Evolutionary conservation across 2,888 invertebrate species (phyloP).

Genomic region (Aquatica leii): DNA sequence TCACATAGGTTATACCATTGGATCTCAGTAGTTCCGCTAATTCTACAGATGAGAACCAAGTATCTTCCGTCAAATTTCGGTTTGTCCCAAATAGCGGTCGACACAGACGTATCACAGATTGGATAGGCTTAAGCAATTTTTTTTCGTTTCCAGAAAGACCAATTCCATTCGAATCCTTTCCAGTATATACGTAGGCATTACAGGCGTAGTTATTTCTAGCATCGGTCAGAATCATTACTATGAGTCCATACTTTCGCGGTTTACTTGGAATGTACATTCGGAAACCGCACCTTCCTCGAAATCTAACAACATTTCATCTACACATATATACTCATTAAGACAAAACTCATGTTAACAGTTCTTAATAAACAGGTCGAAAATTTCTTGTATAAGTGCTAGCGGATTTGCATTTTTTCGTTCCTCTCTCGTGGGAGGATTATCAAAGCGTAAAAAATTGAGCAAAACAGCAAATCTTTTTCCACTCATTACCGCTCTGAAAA

Average conservation of each 20-base stretch:
- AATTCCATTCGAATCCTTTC: no score
- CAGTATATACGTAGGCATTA: conserved; percentile 22
- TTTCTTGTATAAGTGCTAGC: background rate
- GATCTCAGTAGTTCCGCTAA: conserved; percentile 26
- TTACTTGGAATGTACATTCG: conserved; percentile 24
- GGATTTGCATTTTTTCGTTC: background rate
- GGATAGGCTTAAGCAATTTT: conserved; percentile 12
- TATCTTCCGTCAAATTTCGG: conserved; percentile 32
- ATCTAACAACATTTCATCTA: background rate
- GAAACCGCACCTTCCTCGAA: conserved; percentile 20
- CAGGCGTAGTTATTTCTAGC: conserved; percentile 15
- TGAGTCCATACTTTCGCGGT: conserved; percentile 32
- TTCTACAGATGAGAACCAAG: conserved; percentile 36
- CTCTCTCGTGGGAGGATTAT: background rate
- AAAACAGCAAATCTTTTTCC: conserved; percentile 14
- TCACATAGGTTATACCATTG: conserved; percentile 22
- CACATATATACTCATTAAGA: background rate
- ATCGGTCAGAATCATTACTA: conserved; percentile 31
- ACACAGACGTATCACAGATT: no score
- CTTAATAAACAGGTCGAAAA: background rate
- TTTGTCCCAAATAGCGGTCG: conserved; percentile 24
- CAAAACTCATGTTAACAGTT: background rate
- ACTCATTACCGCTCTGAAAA: conserved; percentile 16
- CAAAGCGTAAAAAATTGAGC: background rate
- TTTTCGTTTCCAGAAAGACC: conserved; percentile 15